These are phyloP conservation scores for Homarus gammarus DNA, from an alignment of 2,888 invertebrate species.

Conservation along the genomic window DNA sequence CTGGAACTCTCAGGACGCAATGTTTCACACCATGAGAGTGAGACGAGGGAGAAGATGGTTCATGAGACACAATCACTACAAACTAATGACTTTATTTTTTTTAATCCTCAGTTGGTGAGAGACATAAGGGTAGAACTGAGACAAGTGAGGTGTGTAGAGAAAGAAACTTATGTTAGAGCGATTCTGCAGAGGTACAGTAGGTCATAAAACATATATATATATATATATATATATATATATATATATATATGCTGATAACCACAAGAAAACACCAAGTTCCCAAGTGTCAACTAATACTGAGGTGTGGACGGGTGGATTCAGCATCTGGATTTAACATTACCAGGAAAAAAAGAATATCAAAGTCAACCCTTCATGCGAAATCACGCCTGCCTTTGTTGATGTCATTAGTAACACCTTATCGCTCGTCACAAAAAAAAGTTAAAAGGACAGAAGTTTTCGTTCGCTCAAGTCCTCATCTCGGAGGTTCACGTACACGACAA, in stretches of 20 bases:
- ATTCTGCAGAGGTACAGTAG: no score
- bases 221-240: background rate
- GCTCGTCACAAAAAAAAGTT: background rate
- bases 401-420: background rate
- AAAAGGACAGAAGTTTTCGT: background rate
- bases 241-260: no score
- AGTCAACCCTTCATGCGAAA: background rate
- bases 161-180: slow-evolving; percentile 2
- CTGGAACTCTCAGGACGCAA: no score
- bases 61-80: no score
- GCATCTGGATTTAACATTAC: background rate
- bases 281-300: background rate
- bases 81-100: no score
- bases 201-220: background rate
- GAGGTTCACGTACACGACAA: background rate
- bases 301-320: background rate
- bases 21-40: no score
- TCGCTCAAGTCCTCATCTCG: background rate
- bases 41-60: no score
- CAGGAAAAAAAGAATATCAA: background rate
- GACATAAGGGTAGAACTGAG: background rate
- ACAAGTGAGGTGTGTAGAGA: background rate
- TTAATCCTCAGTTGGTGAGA: no score
- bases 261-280: no score
- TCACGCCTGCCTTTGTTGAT: background rate